Percentiles rank a stretch among this genome's conserved stretches.
These are phyloP conservation scores for Ageneiosus marmoratus DNA, from an alignment of 2,113 vertebrate genomes.

Conservation along the genomic window DNA sequence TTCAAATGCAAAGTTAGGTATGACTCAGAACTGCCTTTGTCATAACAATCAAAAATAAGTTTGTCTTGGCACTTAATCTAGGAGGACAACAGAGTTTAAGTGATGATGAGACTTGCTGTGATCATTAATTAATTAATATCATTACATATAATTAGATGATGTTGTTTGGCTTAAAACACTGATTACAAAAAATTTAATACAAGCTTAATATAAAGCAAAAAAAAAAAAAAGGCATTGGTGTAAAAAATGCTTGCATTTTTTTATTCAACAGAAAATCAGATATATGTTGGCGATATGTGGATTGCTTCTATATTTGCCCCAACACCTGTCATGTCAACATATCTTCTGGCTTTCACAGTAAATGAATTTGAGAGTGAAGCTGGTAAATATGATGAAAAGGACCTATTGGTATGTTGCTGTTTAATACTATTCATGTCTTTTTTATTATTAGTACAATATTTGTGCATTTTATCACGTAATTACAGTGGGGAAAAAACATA, in stretches of 20 bases:
- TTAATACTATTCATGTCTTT: not conserved
- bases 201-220: not conserved
- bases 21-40: not conserved
- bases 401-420: slow-evolving; percentile 54
- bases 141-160: too few relatives aligned
- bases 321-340: slow-evolving; percentile 73
- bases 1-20: slow-evolving; percentile 75
- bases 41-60: not conserved
- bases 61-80: not conserved
- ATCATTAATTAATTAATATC: not conserved
- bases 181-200: not conserved
- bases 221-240: not conserved
- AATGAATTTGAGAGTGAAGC: fast-evolving
- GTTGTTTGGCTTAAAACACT: not conserved
- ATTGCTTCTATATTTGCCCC: slow-evolving; percentile 39
- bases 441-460: not conserved
- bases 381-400: fast-evolving
- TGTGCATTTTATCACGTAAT: not conserved
- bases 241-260: not conserved
- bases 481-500: not conserved
- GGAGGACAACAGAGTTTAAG: not conserved
- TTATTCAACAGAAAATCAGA: not conserved
- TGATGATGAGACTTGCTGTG: not conserved
- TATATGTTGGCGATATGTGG: slow-evolving; percentile 52
- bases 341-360: slow-evolving; percentile 71